Conservation (phyloP, 2,888 invertebrate species). For the Pristionchus arcanus region DNA sequence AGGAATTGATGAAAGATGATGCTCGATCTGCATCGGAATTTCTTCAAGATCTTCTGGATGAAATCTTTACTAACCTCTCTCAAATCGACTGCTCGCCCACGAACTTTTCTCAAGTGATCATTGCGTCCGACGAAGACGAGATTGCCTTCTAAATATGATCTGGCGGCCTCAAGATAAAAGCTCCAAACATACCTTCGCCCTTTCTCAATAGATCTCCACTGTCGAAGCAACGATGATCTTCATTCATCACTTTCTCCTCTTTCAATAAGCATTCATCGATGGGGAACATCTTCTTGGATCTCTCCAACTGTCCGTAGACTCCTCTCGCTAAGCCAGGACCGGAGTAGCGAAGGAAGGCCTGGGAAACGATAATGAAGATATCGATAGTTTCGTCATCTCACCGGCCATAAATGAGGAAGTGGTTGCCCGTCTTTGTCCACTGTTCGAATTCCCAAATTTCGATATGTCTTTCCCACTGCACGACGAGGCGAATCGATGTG, state of each 20-base stretch:
- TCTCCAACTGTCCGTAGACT: not conserved
- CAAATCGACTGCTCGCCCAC: conserved; percentile 10
- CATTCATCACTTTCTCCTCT: not conserved
- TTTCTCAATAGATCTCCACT: conserved; percentile 23
- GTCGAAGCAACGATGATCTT: conserved; percentile 14
- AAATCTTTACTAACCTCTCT: not conserved
- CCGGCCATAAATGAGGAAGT: conserved; percentile 37
- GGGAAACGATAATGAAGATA: not conserved
- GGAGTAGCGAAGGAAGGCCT: conserved; percentile 1
- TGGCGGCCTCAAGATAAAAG: too few relatives aligned
- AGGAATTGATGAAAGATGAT: not conserved
- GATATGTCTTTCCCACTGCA: not conserved
- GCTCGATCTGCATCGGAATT: not conserved
- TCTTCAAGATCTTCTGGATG: not conserved
- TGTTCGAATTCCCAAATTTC: not conserved
- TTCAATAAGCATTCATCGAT: not conserved
- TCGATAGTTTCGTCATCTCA: not conserved
- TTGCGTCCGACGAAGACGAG: conserved; percentile 2
- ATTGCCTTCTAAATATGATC: not conserved
- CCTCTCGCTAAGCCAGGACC: conserved; percentile 2
- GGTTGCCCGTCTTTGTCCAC: conserved; percentile 15
- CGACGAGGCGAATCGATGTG: conserved; percentile 6
- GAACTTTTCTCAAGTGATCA: conserved; percentile 30
- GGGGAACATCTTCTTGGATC: not conserved
- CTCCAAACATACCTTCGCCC: not conserved